Conservation (phyloP, 2,113 vertebrate species). For the Xyrauchen texanus region DNA sequence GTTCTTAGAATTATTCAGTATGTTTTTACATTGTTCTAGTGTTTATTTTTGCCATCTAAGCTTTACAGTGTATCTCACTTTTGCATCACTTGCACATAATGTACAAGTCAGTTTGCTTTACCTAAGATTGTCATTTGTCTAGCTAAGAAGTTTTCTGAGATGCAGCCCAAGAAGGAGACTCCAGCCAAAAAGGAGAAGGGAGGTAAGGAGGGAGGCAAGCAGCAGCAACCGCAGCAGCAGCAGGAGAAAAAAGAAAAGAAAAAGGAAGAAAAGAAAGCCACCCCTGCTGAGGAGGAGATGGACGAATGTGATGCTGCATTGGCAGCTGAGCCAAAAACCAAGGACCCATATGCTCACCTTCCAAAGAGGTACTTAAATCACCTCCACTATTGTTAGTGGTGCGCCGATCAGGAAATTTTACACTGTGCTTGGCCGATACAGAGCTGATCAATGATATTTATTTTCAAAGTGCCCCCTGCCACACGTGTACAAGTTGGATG, state of each 20-base stretch:
- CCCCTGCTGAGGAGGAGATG: slow-evolving; percentile 77
- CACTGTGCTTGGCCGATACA: no score
- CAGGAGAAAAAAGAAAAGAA: slow-evolving; percentile 81
- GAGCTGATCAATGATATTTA: no score
- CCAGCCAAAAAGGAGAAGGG: slow-evolving; percentile 85
- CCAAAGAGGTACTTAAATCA: slow-evolving; percentile 80
- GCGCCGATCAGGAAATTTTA: no score
- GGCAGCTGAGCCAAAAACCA: slow-evolving; percentile 86
- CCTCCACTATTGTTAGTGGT: no score
- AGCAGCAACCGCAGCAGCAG: slow-evolving; percentile 72
- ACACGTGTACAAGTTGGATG: no score
- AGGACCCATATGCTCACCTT: slow-evolving; percentile 88
- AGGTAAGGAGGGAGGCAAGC: slow-evolving; percentile 71
- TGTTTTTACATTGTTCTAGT: no score
- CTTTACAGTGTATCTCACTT: no score
- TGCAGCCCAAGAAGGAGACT: slow-evolving; percentile 86
- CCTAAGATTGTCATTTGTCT: not conserved
- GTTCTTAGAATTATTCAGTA: no score
- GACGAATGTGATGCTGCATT: slow-evolving; percentile 86
- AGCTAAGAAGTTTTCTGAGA: slow-evolving; percentile 91
- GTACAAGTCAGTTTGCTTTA: not conserved
- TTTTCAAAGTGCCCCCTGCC: no score
- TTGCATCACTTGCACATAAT: no score
- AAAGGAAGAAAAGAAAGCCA: slow-evolving; percentile 79
- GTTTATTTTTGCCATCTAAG: no score